A percentile compares a stretch with the other conserved stretches of the same genome.
These are phyloP conservation scores for Craniophora ligustri DNA, from an alignment of 2,888 invertebrate species.

Conservation along the genomic window DNA sequence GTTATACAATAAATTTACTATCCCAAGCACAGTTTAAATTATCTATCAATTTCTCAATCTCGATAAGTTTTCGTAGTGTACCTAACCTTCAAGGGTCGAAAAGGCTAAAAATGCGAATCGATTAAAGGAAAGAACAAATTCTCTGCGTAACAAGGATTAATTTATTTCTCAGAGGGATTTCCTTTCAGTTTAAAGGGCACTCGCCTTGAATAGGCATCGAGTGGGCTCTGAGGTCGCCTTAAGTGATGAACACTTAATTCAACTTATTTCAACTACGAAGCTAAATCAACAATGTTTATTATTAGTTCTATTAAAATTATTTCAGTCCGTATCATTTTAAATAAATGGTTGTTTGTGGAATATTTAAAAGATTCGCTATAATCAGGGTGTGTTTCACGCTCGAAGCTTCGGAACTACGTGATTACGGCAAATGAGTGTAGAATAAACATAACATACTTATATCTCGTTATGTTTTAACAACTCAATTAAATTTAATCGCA, in stretches of 20 bases:
- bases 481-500: slow-evolving; percentile 19
- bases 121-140: slow-evolving; percentile 59
- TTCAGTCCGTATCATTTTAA: not conserved
- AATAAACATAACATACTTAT: not conserved
- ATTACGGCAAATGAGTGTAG: no score
- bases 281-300: slow-evolving; percentile 51
- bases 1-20: no score
- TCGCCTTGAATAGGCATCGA: slow-evolving; percentile 61
- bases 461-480: slow-evolving; percentile 4
- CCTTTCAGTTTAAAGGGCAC: slow-evolving; percentile 61
- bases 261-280: slow-evolving; percentile 47
- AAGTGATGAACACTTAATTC: slow-evolving; percentile 62
- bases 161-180: slow-evolving; percentile 62
- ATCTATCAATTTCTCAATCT: slow-evolving; percentile 29
- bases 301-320: slow-evolving; percentile 22
- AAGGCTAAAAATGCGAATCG: slow-evolving; percentile 58
- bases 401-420: no score
- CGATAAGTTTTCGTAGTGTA: slow-evolving; percentile 41
- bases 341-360: no score
- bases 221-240: slow-evolving; percentile 59
- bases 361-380: no score
- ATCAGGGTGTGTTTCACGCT: no score
- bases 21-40: no score
- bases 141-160: slow-evolving; percentile 61
- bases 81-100: slow-evolving; percentile 43